Evolutionary conservation across 1,140 invertebrate genomes (phyloP).

Genomic region (Drosophila varians): DNA sequence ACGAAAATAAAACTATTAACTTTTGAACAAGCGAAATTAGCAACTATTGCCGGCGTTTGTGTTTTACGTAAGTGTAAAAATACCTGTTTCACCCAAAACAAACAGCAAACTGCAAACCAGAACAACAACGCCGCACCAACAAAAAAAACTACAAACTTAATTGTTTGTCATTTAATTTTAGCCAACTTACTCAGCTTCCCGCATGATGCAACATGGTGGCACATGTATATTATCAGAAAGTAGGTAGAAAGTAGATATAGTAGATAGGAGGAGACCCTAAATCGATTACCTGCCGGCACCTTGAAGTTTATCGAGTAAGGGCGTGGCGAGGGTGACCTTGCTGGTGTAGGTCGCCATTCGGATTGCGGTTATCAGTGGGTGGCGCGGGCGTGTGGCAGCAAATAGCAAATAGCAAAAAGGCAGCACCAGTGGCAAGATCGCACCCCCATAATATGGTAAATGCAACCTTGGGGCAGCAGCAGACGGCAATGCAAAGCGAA

Average conservation of each 20-base stretch:
- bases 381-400: neutral
- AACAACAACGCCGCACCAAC: constrained; percentile 21
- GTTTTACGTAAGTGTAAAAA: constrained; percentile 46
- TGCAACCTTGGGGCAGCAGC: constrained; percentile 63
- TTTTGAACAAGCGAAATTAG: constrained; percentile 47
- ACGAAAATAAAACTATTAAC: constrained; percentile 56
- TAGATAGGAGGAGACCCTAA: neutral
- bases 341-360: constrained; percentile 8
- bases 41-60: constrained; percentile 45
- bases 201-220: constrained; percentile 26
- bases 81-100: constrained; percentile 1
- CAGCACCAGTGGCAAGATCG: constrained; percentile 45
- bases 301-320: neutral
- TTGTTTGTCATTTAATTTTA: no score
- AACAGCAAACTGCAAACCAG: constrained; percentile 17
- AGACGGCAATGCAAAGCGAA: constrained; percentile 48
- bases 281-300: constrained; percentile 3
- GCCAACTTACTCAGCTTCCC: neutral
- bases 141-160: no score
- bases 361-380: constrained; percentile 33
- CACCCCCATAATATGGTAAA: constrained; percentile 67
- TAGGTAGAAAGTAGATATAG: neutral
- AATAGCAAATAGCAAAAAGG: neutral
- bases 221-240: no score
- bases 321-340: constrained; percentile 4